Base-by-base conservation (phyloP, 2,888 invertebrate species). In the Lottia scabra region DNA sequence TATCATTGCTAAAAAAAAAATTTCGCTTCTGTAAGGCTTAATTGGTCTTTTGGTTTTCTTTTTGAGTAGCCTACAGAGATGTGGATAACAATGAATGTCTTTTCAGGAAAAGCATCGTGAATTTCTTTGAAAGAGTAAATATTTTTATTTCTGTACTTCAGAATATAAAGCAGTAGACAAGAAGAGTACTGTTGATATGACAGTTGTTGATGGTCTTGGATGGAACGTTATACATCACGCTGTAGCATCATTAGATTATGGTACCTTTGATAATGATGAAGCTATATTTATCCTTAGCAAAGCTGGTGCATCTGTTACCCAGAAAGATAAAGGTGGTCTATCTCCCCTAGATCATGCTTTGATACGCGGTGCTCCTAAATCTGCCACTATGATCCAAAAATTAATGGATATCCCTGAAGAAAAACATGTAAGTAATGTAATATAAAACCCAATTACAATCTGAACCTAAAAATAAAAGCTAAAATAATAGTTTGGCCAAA, bases 221-320 rank as follows among this genome's bases (percentile, higher is more conserved):
- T 87, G 86, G 85, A 89, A 89, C 2, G 87, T 87, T 1, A 73
- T 90, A 19, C 90, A 90, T 75, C 87, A 89, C 75, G 81, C 89
- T 23, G 87, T 90, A 44, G 83, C 79, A 46, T 88, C 90, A 1
- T 78, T 89, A 4, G 83, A 84, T 1, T 83, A 84, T 56, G 90
- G 87, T 16, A 86, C 88, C n/a, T 90, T 86, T 75, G 88, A 90
- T 73, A 88, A 88, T 75, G 85, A 86, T 19, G 83, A 86, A 44
- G 82, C 90, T 30, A 80, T 90, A 66, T 84, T 83, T 72, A 76
- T 90, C 13, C 80, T 90, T 26, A 77, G 78, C 16, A 84, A 85
- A 70, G 82, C 83, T 19, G 89, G 87, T 6, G 88, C 89, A 0
- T 83, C 85, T 6, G 71, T 89, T 10, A 79, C 82, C 23, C 78